Percentiles rank a stretch among this genome's conserved stretches.
These are phyloP conservation scores for Sarcophaga carnaria DNA, from an alignment of 2,888 invertebrate species.

Conservation along the genomic window DNA sequence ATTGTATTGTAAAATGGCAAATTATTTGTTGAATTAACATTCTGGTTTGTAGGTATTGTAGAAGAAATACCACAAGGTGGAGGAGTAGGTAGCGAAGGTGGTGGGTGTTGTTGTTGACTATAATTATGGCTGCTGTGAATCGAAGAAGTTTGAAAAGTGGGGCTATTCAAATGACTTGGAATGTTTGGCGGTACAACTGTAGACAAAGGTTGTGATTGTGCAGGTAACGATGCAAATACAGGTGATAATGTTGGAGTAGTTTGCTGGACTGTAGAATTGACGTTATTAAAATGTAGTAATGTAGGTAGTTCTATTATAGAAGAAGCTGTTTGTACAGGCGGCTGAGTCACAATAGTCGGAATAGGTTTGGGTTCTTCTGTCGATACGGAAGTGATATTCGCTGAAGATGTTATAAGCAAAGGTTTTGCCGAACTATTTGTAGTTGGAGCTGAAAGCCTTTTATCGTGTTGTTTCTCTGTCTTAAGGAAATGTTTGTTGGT, in stretches of 20 bases:
- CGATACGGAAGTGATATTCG: constrained; percentile 42
- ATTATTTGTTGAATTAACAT: constrained; percentile 66
- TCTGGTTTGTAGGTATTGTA: constrained; percentile 28
- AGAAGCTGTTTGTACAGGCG: constrained; percentile 7
- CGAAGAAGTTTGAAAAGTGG: constrained; percentile 66
- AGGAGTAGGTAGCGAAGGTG: constrained; percentile 62
- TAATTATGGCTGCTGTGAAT: constrained; percentile 59
- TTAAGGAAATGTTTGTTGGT: constrained; percentile 52
- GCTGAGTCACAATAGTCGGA: constrained; percentile 35
- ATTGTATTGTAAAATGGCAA: constrained; percentile 80
- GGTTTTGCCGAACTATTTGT: neutral
- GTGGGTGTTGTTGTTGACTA: constrained; percentile 56
- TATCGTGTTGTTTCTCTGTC: constrained; percentile 40
- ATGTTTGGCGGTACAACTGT: constrained; percentile 53
- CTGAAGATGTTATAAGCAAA: constrained; percentile 40
- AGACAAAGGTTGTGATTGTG: constrained; percentile 14
- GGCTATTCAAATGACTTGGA: constrained; percentile 69
- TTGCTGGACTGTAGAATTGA: constrained; percentile 35
- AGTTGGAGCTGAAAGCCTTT: constrained; percentile 8
- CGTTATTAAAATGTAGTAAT: constrained; percentile 71
- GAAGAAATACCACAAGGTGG: constrained; percentile 36
- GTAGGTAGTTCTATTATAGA: constrained; percentile 68
- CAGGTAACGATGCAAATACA: constrained; percentile 2
- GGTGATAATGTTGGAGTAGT: constrained; percentile 24
- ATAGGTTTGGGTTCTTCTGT: constrained; percentile 38